phyloP scores from a whole-genome alignment of 2,888 invertebrate genomes.

The Synanthedon formicaeformis region DNA sequence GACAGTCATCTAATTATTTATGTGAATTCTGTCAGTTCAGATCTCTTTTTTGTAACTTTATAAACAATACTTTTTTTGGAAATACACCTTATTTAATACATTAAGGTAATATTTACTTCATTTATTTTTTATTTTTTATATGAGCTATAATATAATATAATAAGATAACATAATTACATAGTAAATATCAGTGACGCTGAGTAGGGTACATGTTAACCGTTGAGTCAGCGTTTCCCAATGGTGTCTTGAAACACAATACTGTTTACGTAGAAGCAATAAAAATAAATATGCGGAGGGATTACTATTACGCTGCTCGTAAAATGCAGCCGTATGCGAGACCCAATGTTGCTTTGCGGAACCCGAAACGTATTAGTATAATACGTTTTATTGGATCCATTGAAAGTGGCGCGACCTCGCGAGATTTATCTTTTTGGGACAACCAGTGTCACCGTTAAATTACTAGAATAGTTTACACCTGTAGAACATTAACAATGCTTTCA shows the following conservation, averaged over 20 bases:
- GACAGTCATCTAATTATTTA: too few relatives aligned
- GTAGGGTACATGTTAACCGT: not conserved
- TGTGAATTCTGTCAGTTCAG: too few relatives aligned
- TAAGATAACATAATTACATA: too few relatives aligned
- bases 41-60: too few relatives aligned
- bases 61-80: too few relatives aligned
- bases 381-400: not conserved
- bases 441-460: too few relatives aligned
- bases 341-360: not conserved
- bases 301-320: conserved; percentile 12
- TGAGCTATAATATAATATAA: too few relatives aligned
- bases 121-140: too few relatives aligned
- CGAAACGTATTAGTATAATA: not conserved
- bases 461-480: not conserved
- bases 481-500: not conserved
- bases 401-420: not conserved
- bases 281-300: conserved; percentile 32
- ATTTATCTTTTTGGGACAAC: not conserved
- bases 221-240: not conserved
- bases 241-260: not conserved
- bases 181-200: too few relatives aligned
- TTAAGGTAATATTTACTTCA: too few relatives aligned
- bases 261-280: conserved; percentile 22
- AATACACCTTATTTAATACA: too few relatives aligned
- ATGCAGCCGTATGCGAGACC: conserved; percentile 2